Percentiles rank a stretch among this genome's conserved stretches.
These are phyloP conservation scores for Notodonta dromedarius DNA, from an alignment of 2,888 invertebrate species.

Conservation along the genomic window DNA sequence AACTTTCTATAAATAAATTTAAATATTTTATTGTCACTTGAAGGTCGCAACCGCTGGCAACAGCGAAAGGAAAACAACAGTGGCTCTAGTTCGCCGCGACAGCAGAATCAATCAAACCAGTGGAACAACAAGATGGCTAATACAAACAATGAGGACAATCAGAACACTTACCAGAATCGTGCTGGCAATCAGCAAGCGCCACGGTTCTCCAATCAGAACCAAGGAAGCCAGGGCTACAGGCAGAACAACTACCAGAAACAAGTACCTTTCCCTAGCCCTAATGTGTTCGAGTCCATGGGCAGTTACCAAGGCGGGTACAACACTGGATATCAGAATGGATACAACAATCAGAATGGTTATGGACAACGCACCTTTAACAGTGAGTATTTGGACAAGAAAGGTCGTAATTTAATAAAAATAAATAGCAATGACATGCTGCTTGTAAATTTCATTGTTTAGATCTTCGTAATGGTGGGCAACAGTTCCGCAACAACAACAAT, in stretches of 20 bases:
- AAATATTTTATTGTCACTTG: conserved; percentile 22
- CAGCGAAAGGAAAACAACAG: conserved; percentile 84
- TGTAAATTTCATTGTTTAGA: conserved; percentile 42
- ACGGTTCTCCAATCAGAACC: conserved; percentile 78
- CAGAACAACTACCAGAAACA: conserved; percentile 81
- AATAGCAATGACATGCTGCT: not conserved
- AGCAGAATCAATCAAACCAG: conserved; percentile 72
- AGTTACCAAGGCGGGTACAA: conserved; percentile 83
- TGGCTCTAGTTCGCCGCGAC: conserved; percentile 78
- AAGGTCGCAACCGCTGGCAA: conserved; percentile 86
- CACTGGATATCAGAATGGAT: conserved; percentile 80
- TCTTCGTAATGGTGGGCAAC: conserved; percentile 70
- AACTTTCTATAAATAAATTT: conserved; percentile 6
- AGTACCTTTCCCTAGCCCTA: conserved; percentile 84
- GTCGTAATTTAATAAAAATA: not conserved
- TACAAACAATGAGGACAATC: conserved; percentile 57
- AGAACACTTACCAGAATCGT: conserved; percentile 68
- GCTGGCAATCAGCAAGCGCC: conserved; percentile 74
- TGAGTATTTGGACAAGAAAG: conserved; percentile 43
- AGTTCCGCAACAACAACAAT: conserved; percentile 70
- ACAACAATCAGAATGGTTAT: conserved; percentile 77
- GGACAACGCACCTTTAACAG: conserved; percentile 76
- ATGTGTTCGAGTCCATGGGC: conserved; percentile 83
- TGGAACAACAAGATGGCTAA: conserved; percentile 81
- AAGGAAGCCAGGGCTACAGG: conserved; percentile 70